Evolutionary conservation across 2,797 vertebrate species (phyloP).

Genomic region (Euphonia xanthogaster): DNA sequence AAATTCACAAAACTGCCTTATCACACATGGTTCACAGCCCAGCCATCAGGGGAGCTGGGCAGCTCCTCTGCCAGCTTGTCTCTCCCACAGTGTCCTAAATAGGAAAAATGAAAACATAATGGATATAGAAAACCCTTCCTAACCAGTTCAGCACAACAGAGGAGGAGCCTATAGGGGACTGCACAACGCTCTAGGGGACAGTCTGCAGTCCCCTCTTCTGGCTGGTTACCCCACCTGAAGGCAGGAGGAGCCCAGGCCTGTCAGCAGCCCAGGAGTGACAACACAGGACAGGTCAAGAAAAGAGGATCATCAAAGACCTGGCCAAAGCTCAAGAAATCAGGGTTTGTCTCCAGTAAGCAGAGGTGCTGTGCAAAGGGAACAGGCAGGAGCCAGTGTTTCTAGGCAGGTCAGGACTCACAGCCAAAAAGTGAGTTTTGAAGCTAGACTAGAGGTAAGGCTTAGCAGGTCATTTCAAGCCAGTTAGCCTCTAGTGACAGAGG

Average conservation of each 20-base stretch:
- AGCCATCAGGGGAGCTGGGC: neutral
- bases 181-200: rapidly evolving
- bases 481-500: neutral
- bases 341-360: neutral
- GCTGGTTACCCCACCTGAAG: neutral
- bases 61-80: neutral
- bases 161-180: rapidly evolving
- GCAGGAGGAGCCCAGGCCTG: neutral
- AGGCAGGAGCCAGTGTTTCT: neutral
- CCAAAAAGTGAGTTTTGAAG: neutral
- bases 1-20: neutral
- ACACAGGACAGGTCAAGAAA: neutral
- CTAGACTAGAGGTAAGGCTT: neutral
- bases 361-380: neutral
- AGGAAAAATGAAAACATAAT: neutral
- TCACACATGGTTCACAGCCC: neutral
- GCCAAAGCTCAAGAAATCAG: neutral
- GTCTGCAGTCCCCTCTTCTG: rapidly evolving
- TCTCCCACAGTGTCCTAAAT: neutral
- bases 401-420: neutral
- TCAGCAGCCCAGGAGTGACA: neutral
- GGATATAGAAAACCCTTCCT: neutral
- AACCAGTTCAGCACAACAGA: neutral
- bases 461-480: neutral
- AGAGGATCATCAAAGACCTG: rapidly evolving